These are phyloP conservation scores for Tiliqua scincoides DNA, from an alignment of 2,113 vertebrate species.

Conservation along the genomic window DNA sequence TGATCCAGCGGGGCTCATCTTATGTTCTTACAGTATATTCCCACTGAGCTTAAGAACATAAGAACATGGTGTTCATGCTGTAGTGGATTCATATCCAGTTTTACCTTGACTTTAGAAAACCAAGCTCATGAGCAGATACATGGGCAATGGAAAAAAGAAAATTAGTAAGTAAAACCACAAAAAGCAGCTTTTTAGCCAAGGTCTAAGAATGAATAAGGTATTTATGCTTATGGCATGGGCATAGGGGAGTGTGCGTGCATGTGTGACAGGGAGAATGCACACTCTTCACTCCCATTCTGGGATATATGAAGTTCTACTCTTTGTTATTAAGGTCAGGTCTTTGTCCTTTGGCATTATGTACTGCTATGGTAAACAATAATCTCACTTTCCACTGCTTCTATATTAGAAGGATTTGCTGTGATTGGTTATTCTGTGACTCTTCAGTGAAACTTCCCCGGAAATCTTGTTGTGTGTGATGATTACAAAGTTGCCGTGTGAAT, in stretches of 20 bases:
- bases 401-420: no score
- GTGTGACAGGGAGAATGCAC: no score
- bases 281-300: no score
- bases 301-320: no score
- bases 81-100: fast-evolving
- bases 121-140: not conserved
- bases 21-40: no score
- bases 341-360: not conserved
- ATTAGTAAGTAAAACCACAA: not conserved
- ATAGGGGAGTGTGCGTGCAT: no score
- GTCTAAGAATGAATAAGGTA: not conserved
- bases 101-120: not conserved
- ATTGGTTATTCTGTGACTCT: no score
- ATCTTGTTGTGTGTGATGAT: not conserved
- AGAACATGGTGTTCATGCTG: fast-evolving
- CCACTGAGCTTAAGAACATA: no score
- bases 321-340: not conserved
- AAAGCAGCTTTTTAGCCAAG: not conserved
- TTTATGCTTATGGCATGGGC: not conserved
- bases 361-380: not conserved
- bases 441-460: no score
- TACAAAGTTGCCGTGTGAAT: not conserved
- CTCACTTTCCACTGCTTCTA: not conserved
- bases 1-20: no score
- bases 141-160: not conserved